Evolutionary conservation across 2,113 vertebrate genomes (phyloP).

Genomic region (Cepphus grylle): DNA sequence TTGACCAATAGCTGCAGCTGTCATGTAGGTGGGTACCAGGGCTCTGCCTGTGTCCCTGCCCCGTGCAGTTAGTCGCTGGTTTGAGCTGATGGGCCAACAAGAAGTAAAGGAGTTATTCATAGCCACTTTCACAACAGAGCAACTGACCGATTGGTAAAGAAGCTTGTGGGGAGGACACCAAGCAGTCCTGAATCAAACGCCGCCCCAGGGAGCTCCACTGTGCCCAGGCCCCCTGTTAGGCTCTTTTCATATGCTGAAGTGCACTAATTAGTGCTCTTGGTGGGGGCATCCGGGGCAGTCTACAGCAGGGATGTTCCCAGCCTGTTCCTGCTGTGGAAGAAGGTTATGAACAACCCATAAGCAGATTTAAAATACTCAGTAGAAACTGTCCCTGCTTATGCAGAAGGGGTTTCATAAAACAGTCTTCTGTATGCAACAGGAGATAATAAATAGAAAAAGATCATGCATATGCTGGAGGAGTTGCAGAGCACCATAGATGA

Average conservation of each 20-base stretch:
- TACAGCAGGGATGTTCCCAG: background rate
- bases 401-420: accelerated
- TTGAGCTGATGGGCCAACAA: background rate
- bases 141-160: background rate
- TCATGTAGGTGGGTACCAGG: background rate
- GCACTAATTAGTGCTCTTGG: background rate
- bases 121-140: background rate
- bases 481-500: background rate
- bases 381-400: background rate
- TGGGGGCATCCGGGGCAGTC: background rate
- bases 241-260: background rate
- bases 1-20: background rate
- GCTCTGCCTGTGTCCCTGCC: background rate
- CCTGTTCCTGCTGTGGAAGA: background rate
- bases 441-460: background rate
- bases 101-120: background rate
- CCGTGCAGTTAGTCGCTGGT: accelerated
- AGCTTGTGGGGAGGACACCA: background rate
- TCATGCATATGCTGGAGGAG: background rate
- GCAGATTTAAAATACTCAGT: background rate
- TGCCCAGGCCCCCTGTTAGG: background rate
- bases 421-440: background rate
- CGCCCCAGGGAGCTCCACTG: background rate
- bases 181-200: background rate
- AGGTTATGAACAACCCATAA: background rate